A percentile compares a stretch with the other conserved stretches of the same genome.
These are phyloP conservation scores for Hippocampus abdominalis DNA, from an alignment of 2,113 vertebrate genomes.

Conservation along the genomic window DNA sequence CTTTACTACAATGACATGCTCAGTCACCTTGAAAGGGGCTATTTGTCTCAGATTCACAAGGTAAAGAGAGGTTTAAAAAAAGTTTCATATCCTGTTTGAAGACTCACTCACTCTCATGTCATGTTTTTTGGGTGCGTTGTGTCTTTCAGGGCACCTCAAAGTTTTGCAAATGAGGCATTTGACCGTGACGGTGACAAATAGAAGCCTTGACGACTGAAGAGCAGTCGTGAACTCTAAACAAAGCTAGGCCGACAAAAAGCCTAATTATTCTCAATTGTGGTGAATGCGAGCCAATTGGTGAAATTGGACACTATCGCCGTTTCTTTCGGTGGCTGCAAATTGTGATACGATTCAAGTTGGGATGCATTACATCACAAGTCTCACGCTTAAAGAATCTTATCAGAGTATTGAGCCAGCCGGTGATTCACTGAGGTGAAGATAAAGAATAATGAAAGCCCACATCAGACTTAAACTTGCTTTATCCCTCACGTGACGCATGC, in stretches of 20 bases:
- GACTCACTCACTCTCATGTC: conserved; percentile 29
- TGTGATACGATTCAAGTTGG: conserved; percentile 36
- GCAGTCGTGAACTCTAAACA: not conserved
- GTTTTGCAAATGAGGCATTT: conserved; percentile 6
- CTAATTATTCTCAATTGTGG: conserved; percentile 25
- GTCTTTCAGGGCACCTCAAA: conserved; percentile 1
- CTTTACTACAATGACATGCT: conserved; percentile 36
- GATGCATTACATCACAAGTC: conserved; percentile 35
- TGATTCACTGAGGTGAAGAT: conserved; percentile 11
- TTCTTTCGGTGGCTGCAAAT: conserved; percentile 33
- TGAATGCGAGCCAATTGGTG: not conserved
- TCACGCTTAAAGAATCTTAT: conserved; percentile 43
- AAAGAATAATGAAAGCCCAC: conserved; percentile 22
- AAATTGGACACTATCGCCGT: conserved; percentile 32
- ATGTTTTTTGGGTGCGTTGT: conserved; percentile 27
- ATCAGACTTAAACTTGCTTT: conserved; percentile 6
- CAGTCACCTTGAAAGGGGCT: conserved; percentile 49
- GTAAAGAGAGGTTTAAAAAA: conserved; percentile 21
- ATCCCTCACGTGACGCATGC: conserved; percentile 21
- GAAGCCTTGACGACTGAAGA: conserved; percentile 13
- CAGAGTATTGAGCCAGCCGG: conserved; percentile 19
- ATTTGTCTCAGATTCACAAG: conserved; percentile 35
- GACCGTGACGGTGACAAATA: conserved; percentile 20
- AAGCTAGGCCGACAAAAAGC: conserved; percentile 28
- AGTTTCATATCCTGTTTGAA: not conserved